Evolutionary conservation across 2,888 invertebrate species (phyloP), one percentile per base, ranked within the genome.

Genomic region (Peribatodes rhomboidaria): DNA sequence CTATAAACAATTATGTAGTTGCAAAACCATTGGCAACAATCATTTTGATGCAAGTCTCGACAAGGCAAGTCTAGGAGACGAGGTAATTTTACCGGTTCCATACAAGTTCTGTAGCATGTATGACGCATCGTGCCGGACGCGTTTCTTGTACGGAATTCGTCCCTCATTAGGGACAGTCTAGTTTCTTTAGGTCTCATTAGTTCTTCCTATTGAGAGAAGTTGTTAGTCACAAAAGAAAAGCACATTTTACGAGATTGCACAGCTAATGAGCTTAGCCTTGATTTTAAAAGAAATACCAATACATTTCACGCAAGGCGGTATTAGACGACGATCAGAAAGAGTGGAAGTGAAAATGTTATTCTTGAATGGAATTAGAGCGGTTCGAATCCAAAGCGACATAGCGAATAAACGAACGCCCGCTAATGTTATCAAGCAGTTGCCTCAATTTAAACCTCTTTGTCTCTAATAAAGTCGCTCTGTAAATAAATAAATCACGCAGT

Each of bases 181-280:
- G 70, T 66, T 70, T 69, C 69, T 59, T 46, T 53, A 56, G 14
- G 56, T 6, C 70, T 66, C 70, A 70, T 70, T 69, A 72, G 66
- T 14, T 52, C 58, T 66, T 63, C 70, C 68, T 65, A 61, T 61
- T 65, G 27, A 37, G 42, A 18, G 42, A 31, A 44, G 16, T 20
- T 7, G 33, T 20, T 31, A 61, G 39, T 47, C 14, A 31, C 9
- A 41, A 35, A 22, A 6, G 22, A 39, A 49, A 58, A 44, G 35
- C 16, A 31, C 1, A 13, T 10, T 35, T 50, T 8, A 35, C 35
- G n/a, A 37, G 50, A 50, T 37, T 18, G 35, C 18, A 16, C 0
- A 16, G 31, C n/a, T 8, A 33, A 35, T 37, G 49, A 33, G 31
- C 4, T 16, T 9, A 16, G 10, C n/a, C n/a, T 49, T 2, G 22